These are phyloP conservation scores for Beris chalybata DNA, from an alignment of 2,888 invertebrate genomes.

Conservation along the genomic window DNA sequence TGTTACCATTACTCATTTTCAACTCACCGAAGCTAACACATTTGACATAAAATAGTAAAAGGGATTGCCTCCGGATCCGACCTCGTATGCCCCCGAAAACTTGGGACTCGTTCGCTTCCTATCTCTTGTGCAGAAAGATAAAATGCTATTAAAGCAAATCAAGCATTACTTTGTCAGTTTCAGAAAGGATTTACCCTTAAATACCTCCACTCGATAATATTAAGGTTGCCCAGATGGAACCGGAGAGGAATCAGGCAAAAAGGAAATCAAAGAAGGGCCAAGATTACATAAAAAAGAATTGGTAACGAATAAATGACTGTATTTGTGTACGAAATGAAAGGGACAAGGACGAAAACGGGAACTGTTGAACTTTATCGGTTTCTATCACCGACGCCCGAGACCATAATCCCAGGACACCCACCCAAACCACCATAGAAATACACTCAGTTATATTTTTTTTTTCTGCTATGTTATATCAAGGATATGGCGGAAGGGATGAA, in stretches of 20 bases:
- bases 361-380: conserved; percentile 38
- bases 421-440: background rate
- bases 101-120: conserved; percentile 17
- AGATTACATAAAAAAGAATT: conserved; percentile 36
- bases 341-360: conserved; percentile 16
- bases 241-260: conserved; percentile 32
- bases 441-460: conserved; percentile 28
- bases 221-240: conserved; percentile 37
- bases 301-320: conserved; percentile 37
- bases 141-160: conserved; percentile 38
- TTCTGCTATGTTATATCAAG: conserved; percentile 2
- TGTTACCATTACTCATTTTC: conserved; percentile 16
- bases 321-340: conserved; percentile 26
- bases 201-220: conserved; percentile 37
- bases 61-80: conserved; percentile 20
- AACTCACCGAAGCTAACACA: conserved; percentile 3
- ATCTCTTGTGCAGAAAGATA: conserved; percentile 30
- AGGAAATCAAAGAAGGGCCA: conserved; percentile 22
- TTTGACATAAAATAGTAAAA: conserved; percentile 1
- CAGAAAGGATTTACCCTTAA: conserved; percentile 38
- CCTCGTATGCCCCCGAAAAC: conserved; percentile 13
- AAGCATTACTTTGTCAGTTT: conserved; percentile 39
- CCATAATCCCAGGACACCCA: conserved; percentile 3
- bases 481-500: no score
- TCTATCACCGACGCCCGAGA: conserved; percentile 7